These are phyloP conservation scores for Leptonema lineaticorne DNA, from an alignment of 1,140 invertebrate genomes.

Conservation along the genomic window DNA sequence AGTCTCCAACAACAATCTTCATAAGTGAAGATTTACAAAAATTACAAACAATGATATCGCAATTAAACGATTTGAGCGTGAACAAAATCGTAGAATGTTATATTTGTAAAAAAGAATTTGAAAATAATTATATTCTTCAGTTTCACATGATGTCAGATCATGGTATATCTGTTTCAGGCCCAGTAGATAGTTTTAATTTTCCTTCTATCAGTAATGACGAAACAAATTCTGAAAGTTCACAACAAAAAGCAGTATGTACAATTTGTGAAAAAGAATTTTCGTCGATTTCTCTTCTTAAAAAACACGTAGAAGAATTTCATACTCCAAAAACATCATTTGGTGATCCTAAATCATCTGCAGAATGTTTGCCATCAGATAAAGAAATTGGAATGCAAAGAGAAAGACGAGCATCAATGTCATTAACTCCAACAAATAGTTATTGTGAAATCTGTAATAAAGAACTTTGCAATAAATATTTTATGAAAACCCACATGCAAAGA, in stretches of 20 bases:
- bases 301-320: slow-evolving; percentile 41
- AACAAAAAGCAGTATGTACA: slow-evolving; percentile 35
- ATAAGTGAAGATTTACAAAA: slow-evolving; percentile 70
- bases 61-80: slow-evolving; percentile 76
- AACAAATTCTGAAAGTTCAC: slow-evolving; percentile 33
- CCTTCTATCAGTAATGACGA: slow-evolving; percentile 33
- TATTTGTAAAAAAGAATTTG: slow-evolving; percentile 63
- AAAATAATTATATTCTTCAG: slow-evolving; percentile 59
- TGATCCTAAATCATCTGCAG: slow-evolving; percentile 24
- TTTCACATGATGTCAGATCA: slow-evolving; percentile 66
- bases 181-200: slow-evolving; percentile 35
- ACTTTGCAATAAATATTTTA: slow-evolving; percentile 99
- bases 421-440: slow-evolving; percentile 80
- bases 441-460: slow-evolving; percentile 99
- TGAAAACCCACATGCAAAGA: slow-evolving; percentile 99
- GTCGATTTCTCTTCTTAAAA: slow-evolving; percentile 45
- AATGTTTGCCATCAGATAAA: slow-evolving; percentile 33
- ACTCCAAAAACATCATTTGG: slow-evolving; percentile 30
- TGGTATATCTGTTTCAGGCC: slow-evolving; percentile 43
- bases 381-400: slow-evolving; percentile 35
- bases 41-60: slow-evolving; percentile 88
- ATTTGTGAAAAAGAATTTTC: slow-evolving; percentile 45
- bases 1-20: slow-evolving; percentile 53
- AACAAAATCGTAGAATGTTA: slow-evolving; percentile 60
- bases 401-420: slow-evolving; percentile 41